Conservation (phyloP, 2,113 vertebrate genomes). For the Aspidoscelis tigris region DNA sequence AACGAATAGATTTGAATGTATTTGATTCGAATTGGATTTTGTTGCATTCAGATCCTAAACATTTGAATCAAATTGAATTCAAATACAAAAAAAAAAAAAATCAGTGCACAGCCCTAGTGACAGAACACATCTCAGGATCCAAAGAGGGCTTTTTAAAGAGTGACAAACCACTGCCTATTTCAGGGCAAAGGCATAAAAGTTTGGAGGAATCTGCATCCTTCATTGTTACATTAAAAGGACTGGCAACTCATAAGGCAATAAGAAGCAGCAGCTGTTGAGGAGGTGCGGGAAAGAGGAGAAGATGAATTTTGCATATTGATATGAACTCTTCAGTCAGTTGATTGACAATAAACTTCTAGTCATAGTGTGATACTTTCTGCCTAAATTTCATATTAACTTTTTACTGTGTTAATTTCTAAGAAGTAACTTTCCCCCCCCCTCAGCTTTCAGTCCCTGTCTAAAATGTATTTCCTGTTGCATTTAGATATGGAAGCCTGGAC, state of each 20-base stretch:
- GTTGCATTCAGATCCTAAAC: too few species aligned
- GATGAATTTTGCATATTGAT: background rate
- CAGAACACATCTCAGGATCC: too few species aligned
- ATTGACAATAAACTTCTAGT: background rate
- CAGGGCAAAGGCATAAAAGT: too few species aligned
- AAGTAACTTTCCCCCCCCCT: conserved; percentile 1
- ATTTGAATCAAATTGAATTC: too few species aligned
- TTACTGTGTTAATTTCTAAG: background rate
- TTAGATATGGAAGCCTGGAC: conserved; percentile 85
- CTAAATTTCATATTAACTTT: background rate
- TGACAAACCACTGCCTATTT: too few species aligned
- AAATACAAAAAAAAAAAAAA: too few species aligned
- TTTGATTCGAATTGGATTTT: too few species aligned
- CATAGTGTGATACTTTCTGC: background rate
- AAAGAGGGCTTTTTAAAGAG: too few species aligned
- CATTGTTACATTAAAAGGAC: background rate
- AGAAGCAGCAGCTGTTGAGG: background rate
- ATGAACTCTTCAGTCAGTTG: background rate
- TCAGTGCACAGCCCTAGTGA: too few species aligned
- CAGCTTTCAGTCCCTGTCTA: conserved; percentile 36
- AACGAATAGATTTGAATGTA: too few species aligned
- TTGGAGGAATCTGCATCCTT: background rate
- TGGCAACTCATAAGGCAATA: background rate
- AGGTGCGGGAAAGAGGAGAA: background rate
- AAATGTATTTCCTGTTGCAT: conserved; percentile 36